These are phyloP conservation scores for Caenorhabditis uteleia DNA, from an alignment of 2,888 invertebrate species.

Conservation along the genomic window DNA sequence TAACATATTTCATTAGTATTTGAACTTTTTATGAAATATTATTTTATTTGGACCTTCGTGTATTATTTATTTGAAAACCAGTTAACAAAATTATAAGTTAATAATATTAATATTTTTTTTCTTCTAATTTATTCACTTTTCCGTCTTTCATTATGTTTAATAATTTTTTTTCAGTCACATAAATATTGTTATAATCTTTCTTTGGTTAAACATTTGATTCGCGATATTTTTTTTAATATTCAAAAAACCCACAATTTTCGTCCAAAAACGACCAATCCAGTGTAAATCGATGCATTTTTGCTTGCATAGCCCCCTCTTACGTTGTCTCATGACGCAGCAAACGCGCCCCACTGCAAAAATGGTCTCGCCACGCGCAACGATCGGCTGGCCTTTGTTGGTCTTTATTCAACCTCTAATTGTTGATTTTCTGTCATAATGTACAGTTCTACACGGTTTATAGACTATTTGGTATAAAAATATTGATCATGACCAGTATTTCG, in stretches of 20 bases:
- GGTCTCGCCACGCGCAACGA: slow-evolving; percentile 5
- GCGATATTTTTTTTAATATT: neutral
- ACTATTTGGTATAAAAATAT: neutral
- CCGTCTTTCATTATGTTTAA: neutral
- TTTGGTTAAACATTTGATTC: neutral
- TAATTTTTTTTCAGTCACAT: slow-evolving; percentile 3
- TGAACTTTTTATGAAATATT: slow-evolving; percentile 3
- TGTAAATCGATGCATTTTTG: too few relatives aligned
- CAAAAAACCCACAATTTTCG: neutral
- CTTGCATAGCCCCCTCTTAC: too few relatives aligned
- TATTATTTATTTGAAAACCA: neutral
- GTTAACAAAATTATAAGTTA: neutral
- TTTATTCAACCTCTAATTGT: slow-evolving; percentile 13
- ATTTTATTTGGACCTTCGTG: neutral
- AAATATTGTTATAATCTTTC: neutral
- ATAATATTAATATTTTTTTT: neutral
- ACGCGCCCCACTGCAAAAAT: neutral
- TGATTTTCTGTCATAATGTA: slow-evolving; percentile 10
- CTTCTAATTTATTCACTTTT: neutral
- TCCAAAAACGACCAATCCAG: neutral
- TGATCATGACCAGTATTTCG: neutral
- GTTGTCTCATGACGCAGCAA: neutral
- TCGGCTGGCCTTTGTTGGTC: slow-evolving; percentile 13
- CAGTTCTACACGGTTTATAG: neutral
- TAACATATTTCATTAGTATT: neutral